Percentiles rank a stretch among this genome's conserved stretches.
Conservation (phyloP, 2,797 vertebrate genomes). For the Gymnothorax reevesii region DNA sequence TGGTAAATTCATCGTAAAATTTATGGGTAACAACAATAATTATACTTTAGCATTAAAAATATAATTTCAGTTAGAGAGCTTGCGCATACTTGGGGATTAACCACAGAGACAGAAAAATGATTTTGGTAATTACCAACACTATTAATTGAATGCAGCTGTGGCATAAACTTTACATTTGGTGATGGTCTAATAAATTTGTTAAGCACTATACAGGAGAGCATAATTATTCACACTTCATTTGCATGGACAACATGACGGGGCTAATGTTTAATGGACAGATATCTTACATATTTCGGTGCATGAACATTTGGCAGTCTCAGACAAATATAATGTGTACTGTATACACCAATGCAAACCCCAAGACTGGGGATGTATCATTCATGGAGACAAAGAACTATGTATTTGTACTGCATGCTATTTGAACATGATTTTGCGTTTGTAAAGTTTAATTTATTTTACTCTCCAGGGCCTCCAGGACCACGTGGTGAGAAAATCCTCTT, state of each 20-base stretch:
- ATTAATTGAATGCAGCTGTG: no score
- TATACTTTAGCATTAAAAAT: no score
- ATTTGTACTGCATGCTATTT: background rate
- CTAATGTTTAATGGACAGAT: background rate
- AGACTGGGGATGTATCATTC: no score
- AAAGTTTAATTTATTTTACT: background rate
- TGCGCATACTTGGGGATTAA: no score
- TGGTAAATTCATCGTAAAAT: no score
- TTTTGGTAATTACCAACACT: no score
- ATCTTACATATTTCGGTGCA: background rate
- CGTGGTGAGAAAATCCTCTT: slow-evolving; percentile 72
- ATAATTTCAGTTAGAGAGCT: no score
- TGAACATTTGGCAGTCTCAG: background rate
- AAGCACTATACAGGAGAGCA: background rate
- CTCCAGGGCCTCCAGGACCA: slow-evolving; percentile 81
- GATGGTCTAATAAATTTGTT: no score
- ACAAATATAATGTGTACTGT: background rate
- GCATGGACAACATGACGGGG: background rate
- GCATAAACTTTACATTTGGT: no score
- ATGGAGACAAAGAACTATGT: no score
- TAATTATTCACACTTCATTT: background rate
- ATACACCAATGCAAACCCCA: background rate
- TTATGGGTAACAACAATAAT: no score
- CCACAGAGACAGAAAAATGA: no score
- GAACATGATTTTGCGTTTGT: background rate